Conservation (phyloP, 2,888 invertebrate genomes). For the Sphecodes monilicornis region DNA sequence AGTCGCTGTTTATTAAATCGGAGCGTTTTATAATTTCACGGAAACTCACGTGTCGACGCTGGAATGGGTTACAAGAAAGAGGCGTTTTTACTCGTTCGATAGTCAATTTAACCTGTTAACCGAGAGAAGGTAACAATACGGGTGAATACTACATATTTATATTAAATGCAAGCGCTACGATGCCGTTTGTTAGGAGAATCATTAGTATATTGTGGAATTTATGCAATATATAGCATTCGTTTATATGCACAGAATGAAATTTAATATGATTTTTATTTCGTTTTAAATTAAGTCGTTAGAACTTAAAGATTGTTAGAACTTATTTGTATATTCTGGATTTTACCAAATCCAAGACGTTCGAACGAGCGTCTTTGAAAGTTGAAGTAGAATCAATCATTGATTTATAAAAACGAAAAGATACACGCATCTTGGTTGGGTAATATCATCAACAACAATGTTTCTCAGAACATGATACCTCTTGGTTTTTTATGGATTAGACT, state of each 20-base stretch:
- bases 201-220: not conserved
- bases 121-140: constrained; percentile 9
- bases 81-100: constrained; percentile 50
- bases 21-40: constrained; percentile 40
- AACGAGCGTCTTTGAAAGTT: not conserved
- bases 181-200: not conserved
- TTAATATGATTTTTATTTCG: not conserved
- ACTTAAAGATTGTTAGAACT: not conserved
- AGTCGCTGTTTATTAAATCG: constrained; percentile 22
- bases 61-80: constrained; percentile 1
- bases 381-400: not conserved
- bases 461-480: not conserved
- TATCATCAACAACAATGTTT: not conserved
- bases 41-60: constrained; percentile 6
- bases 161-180: not conserved
- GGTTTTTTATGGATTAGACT: not conserved
- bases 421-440: not conserved
- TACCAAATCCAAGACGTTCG: not conserved
- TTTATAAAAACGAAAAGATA: not conserved
- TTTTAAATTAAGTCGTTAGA: not conserved
- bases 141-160: not conserved
- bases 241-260: not conserved
- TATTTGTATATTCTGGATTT: not conserved
- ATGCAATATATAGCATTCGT: constrained; percentile 4
- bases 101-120: constrained; percentile 47